Base-by-base conservation (phyloP, 2,888 invertebrate genomes). In the Acleris cristana region DNA sequence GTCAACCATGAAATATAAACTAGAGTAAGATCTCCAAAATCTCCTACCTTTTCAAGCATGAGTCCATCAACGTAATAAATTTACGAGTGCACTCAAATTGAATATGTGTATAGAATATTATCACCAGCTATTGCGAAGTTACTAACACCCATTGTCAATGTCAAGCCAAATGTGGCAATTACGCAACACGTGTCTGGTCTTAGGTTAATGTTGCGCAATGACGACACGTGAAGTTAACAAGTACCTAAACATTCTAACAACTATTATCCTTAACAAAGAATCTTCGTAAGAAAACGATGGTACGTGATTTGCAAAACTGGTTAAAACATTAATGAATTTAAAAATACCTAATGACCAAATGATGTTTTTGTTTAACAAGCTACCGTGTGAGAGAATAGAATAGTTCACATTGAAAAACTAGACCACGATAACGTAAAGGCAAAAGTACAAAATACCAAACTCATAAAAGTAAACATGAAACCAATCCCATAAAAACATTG, bases 171-270 rank as follows among this genome's bases (percentile, higher is more conserved):
- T 48, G 16, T 49, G 67, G 53, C 6, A 7, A 53, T 67, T 67
- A 58, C 67, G 62, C 56, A 56, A 66, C 19, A 48, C 18, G 18
- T 65, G 58, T 58, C 45, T 58, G 44, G 45, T 49, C 62, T 58
- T 53, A 63, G 67, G 62, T 63, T 62, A 67, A 67, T 67, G 67
- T 58, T 67, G 56, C 64, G 49, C 26, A 1, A n/a, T 44, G 40
- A 45, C 30, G 26, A 26, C 26, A 26, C 26, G 21, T 65, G 26
- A 26, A 57, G 44, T 40, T 19, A 16, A 26, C 14, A 14, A 51
- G 19, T 51, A 51, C 51, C 21, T 12, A 19, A 48, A 16, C 48
- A 48, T 48, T 48, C 2, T 48, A 48, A 45, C 45, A 45, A 48
- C 8, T 48, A 48, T 48, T 48, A 48, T 18, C 6, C 16, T 18